Conservation (phyloP, 2,888 invertebrate genomes). For the Mayetiola destructor region DNA sequence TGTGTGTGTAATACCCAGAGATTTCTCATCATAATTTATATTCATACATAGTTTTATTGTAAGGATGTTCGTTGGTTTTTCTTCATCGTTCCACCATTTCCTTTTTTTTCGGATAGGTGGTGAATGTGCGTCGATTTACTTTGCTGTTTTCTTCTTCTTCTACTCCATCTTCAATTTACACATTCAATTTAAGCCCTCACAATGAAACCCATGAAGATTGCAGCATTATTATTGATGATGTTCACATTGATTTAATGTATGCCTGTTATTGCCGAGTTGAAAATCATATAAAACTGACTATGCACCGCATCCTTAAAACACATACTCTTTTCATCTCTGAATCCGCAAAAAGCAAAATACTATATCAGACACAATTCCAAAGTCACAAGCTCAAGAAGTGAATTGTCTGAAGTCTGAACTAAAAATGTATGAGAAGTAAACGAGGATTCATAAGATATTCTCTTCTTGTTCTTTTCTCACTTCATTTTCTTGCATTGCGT, state of each 20-base stretch:
- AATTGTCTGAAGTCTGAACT: too few species aligned
- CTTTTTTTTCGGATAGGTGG: neutral
- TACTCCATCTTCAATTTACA: neutral
- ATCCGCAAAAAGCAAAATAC: too few species aligned
- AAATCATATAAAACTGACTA: too few species aligned
- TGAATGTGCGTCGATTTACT: neutral
- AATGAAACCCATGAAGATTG: neutral
- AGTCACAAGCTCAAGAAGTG: too few species aligned
- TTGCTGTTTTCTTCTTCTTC: neutral
- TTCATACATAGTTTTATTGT: neutral
- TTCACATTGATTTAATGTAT: conserved; percentile 12
- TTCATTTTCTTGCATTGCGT: too few species aligned
- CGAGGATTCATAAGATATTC: neutral
- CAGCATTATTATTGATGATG: conserved; percentile 11
- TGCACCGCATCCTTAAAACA: too few species aligned
- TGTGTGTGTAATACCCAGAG: neutral
- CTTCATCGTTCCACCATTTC: neutral
- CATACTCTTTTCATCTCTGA: too few species aligned
- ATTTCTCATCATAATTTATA: conserved; percentile 10
- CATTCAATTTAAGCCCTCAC: neutral
- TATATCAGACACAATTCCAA: too few species aligned
- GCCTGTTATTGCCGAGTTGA: too few species aligned
- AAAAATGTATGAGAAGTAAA: neutral
- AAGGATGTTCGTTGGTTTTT: neutral
- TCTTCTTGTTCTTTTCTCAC: neutral